Evolutionary conservation across 2,888 invertebrate species (phyloP).

Genomic region (Aproaerema taeniolella): DNA sequence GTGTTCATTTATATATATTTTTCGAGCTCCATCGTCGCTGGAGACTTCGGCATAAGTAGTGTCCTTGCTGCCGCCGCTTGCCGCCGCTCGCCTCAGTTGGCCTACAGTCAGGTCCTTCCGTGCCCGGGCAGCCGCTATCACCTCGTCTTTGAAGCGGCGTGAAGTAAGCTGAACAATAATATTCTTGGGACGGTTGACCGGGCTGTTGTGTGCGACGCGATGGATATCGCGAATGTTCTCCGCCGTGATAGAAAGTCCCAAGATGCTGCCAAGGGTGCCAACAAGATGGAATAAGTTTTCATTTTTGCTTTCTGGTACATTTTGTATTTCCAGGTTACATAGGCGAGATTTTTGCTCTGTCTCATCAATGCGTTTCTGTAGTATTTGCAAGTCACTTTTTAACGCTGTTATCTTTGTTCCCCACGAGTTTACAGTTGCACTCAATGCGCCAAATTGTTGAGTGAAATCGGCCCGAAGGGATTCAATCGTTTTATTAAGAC

Average conservation of each 20-base stretch:
- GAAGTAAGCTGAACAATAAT: conserved; percentile 15
- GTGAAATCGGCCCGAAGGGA: too few species aligned
- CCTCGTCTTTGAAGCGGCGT: conserved; percentile 10
- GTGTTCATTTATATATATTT: conserved; percentile 11
- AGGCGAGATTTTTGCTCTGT: conserved; percentile 10
- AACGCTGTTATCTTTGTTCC: too few species aligned
- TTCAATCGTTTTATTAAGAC: too few species aligned
- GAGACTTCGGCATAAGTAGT: not conserved
- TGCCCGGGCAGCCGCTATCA: conserved; percentile 11
- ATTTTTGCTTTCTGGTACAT: conserved; percentile 14
- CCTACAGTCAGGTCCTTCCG: conserved; percentile 10
- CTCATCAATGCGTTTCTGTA: conserved; percentile 5
- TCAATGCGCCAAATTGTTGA: too few species aligned
- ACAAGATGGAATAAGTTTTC: conserved; percentile 10
- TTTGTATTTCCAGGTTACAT: conserved; percentile 15
- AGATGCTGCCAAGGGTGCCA: conserved; percentile 1
- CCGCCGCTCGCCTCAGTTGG: not conserved
- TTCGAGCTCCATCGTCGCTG: not conserved
- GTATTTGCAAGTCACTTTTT: not conserved
- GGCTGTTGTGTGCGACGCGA: conserved; percentile 6
- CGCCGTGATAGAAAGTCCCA: conserved; percentile 3
- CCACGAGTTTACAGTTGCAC: too few species aligned
- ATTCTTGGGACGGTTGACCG: conserved; percentile 13
- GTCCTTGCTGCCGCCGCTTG: not conserved
- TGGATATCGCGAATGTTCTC: conserved; percentile 6